Percentiles rank a stretch among this genome's conserved stretches.
Evolutionary conservation across 2,113 vertebrate genomes (phyloP).

Genomic region (Platycercus adscitus): DNA sequence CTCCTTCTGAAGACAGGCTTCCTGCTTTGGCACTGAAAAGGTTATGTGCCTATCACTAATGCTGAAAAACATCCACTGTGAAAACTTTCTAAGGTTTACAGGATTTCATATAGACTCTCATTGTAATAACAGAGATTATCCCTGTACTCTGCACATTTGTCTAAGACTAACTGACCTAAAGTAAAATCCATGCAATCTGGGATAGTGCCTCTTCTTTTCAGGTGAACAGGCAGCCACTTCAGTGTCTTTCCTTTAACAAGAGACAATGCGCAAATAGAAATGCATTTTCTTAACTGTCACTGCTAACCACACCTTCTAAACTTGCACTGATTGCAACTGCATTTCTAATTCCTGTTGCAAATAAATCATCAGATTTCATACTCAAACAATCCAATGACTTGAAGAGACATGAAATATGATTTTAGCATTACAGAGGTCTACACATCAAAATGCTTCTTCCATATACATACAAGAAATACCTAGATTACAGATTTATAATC

Average conservation of each 20-base stretch:
- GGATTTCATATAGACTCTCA: rapidly evolving
- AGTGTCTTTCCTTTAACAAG: neutral
- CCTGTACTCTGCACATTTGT: neutral
- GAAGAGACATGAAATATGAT: neutral
- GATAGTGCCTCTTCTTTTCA: neutral
- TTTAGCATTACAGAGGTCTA: neutral
- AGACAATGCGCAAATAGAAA: neutral
- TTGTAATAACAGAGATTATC: neutral
- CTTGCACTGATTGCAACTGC: neutral
- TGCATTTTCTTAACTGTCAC: neutral
- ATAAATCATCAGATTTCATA: neutral
- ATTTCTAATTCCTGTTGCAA: neutral
- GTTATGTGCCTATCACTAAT: rapidly evolving
- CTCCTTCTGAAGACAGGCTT: neutral
- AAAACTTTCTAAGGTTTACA: neutral
- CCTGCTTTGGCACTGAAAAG: neutral
- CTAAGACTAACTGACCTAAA: neutral
- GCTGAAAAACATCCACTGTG: neutral
- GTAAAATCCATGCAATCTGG: neutral
- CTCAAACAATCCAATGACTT: neutral
- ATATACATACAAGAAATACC: neutral
- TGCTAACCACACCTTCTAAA: neutral
- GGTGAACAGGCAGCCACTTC: neutral
- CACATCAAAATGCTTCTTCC: neutral
- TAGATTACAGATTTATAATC: neutral